A percentile compares a stretch with the other conserved stretches of the same genome.
phyloP scores from a whole-genome alignment of 2,113 vertebrate genomes.

The Petroica traversi region DNA sequence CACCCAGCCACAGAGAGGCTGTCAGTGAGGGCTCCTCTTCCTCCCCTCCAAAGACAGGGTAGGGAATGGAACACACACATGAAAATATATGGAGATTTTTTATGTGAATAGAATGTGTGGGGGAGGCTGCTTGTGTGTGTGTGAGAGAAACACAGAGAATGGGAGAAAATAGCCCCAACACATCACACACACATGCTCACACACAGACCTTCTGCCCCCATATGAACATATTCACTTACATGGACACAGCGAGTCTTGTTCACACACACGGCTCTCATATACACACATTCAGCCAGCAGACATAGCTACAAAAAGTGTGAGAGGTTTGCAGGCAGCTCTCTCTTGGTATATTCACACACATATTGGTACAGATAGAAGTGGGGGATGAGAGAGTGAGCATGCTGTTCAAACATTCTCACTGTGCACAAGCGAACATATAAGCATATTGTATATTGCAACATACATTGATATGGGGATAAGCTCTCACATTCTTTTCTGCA shows the following conservation, averaged over 20 bases:
- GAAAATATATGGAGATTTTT: neutral
- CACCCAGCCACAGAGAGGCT: neutral
- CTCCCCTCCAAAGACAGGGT: accelerated
- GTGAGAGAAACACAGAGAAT: neutral
- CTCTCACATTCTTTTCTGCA: neutral
- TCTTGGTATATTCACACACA: neutral
- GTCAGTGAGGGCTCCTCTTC: neutral
- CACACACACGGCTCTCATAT: neutral
- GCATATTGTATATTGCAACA: neutral
- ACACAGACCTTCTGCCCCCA: no score
- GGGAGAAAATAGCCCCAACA: neutral
- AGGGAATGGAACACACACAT: neutral
- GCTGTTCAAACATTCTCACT: neutral
- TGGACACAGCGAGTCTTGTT: neutral
- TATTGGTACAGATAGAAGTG: accelerated
- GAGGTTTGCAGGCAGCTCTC: neutral
- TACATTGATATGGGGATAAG: neutral
- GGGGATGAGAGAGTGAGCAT: accelerated
- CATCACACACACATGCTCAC: neutral
- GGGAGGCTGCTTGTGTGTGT: neutral
- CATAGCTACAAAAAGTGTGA: no score
- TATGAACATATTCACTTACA: accelerated
- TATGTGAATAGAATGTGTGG: neutral
- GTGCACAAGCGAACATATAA: accelerated
- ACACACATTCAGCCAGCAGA: no score